Percentiles rank a stretch among this genome's conserved stretches.
Conservation (phyloP, 2,113 vertebrate species). For the Sphyrna mokarran region DNA sequence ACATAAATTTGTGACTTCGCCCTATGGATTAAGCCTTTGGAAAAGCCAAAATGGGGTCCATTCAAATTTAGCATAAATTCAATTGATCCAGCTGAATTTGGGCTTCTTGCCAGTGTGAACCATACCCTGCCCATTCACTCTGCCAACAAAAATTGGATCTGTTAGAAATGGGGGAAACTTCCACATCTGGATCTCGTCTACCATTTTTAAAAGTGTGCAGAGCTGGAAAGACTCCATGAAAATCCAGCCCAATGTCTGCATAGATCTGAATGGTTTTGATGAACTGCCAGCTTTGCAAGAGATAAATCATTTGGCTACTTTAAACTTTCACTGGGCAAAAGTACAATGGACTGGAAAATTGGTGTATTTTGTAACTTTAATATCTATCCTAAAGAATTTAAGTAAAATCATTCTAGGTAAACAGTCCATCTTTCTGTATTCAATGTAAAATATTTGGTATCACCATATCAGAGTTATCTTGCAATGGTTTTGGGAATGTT, state of each 20-base stretch:
- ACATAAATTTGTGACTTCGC: not conserved
- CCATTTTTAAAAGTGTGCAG: not conserved
- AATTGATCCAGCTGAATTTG: not conserved
- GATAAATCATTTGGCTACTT: not conserved
- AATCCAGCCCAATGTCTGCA: not conserved
- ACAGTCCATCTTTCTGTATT: not conserved
- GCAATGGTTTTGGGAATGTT: not conserved
- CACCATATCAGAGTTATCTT: not conserved
- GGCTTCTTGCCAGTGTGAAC: no score
- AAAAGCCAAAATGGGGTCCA: not conserved
- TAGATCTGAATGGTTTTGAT: not conserved
- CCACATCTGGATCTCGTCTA: not conserved
- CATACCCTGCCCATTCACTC: not conserved
- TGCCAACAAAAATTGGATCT: not conserved
- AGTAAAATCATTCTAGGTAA: not conserved
- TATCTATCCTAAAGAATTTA: not conserved
- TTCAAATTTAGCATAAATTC: not conserved
- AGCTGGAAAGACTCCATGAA: not conserved
- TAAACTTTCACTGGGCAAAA: not conserved
- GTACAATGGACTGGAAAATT: not conserved
- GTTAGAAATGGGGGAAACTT: not conserved
- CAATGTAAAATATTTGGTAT: not conserved
- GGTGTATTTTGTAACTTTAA: not conserved
- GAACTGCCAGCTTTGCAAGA: not conserved
- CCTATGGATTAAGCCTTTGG: no score